A percentile compares a stretch with the other conserved stretches of the same genome.
These are phyloP conservation scores for Mormoops blainvillei DNA, from an alignment of 2,113 vertebrate genomes.

Conservation along the genomic window DNA sequence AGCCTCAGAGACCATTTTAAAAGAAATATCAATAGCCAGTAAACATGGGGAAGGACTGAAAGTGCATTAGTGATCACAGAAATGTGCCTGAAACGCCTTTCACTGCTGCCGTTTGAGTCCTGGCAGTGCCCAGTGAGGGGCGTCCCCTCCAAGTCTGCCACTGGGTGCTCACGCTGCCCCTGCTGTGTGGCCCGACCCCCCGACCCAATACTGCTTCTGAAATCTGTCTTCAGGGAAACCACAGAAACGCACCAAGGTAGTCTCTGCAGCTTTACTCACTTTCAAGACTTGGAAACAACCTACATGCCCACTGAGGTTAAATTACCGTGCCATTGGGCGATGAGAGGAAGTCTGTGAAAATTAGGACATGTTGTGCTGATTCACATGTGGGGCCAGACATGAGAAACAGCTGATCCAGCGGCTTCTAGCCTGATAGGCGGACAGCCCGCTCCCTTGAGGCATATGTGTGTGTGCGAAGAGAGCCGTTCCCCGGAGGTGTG, in stretches of 20 bases:
- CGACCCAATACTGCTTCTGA: background rate
- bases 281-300: background rate
- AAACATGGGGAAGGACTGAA: background rate
- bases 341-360: background rate
- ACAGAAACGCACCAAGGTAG: background rate
- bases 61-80: background rate
- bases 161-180: background rate
- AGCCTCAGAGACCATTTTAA: no score
- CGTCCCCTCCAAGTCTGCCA: background rate
- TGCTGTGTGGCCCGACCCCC: background rate
- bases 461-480: fast-evolving
- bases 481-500: fast-evolving
- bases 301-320: background rate
- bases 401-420: no score
- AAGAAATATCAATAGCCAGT: no score
- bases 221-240: background rate
- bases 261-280: background rate
- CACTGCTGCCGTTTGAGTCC: background rate
- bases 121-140: background rate
- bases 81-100: background rate
- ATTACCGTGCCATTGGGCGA: background rate
- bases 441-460: background rate
- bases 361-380: background rate
- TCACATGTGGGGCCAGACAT: background rate
- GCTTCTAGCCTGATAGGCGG: background rate